Evolutionary conservation across 2,113 vertebrate species (phyloP).

Genomic region (Hoplias malabaricus): DNA sequence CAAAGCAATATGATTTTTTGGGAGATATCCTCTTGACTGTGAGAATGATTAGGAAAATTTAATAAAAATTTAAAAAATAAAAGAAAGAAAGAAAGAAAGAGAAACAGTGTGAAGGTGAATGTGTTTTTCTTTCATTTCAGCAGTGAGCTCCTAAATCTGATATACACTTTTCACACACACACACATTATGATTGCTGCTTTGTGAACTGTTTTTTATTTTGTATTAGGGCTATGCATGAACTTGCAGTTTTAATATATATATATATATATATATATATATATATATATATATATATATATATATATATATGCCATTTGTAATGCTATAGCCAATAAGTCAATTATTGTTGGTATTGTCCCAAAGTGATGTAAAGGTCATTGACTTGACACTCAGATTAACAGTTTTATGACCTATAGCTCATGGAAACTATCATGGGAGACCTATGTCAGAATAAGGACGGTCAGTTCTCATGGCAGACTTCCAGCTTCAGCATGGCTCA

Average conservation of each 20-base stretch:
- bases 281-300: not conserved
- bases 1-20: not conserved
- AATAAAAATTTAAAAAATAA: no score
- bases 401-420: not conserved
- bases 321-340: not conserved
- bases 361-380: not conserved
- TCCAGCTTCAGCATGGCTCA: not conserved
- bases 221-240: not conserved
- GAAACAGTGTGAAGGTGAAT: not conserved
- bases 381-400: not conserved
- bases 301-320: not conserved
- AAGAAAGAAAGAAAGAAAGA: no score
- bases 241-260: not conserved
- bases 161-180: not conserved
- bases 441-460: not conserved
- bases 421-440: not conserved
- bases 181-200: not conserved
- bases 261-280: not conserved
- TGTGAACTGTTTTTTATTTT: not conserved
- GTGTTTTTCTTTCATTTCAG: slow-evolving; percentile 44
- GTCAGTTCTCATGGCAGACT: not conserved
- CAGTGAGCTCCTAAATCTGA: slow-evolving; percentile 25
- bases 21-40: slow-evolving; percentile 8
- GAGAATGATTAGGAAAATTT: slow-evolving; percentile 29
- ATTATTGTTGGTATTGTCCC: not conserved